A percentile compares a stretch with the other conserved stretches of the same genome.
These are phyloP conservation scores for Anadara kagoshimensis DNA, from an alignment of 1,140 invertebrate species.

Conservation along the genomic window DNA sequence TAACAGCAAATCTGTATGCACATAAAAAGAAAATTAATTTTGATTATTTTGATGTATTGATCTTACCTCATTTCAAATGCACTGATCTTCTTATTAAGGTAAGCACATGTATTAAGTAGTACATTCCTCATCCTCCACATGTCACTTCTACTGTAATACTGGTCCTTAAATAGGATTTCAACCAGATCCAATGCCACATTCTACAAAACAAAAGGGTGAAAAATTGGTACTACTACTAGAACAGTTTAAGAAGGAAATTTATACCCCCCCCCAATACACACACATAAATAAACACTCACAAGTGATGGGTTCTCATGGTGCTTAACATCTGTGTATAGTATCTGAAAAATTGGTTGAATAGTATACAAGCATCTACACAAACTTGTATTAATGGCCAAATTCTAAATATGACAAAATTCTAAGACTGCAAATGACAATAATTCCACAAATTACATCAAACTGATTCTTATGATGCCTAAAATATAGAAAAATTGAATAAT, in stretches of 20 bases:
- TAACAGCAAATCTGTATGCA: too few species aligned
- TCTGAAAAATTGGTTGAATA: neutral
- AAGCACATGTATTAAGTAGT: conserved; percentile 92
- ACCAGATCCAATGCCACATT: conserved; percentile 95
- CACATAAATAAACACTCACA: neutral
- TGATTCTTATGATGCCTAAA: too few species aligned
- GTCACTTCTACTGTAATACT: conserved; percentile 97
- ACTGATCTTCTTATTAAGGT: conserved; percentile 96
- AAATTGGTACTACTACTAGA: neutral
- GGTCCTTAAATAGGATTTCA: conserved; percentile 97
- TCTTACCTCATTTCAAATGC: conserved; percentile 81
- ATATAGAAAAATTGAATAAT: too few species aligned
- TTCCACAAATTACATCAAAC: too few species aligned
- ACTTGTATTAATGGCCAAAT: too few species aligned
- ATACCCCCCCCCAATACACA: neutral
- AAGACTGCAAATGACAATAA: too few species aligned
- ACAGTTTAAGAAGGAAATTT: neutral
- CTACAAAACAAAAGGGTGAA: conserved; percentile 43
- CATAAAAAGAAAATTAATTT: too few species aligned
- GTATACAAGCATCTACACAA: too few species aligned
- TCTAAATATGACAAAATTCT: too few species aligned
- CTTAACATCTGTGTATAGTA: neutral
- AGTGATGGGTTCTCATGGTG: neutral
- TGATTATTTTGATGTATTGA: too few species aligned
- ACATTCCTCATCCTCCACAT: conserved; percentile 98